phyloP scores from a whole-genome alignment of 1,140 invertebrate genomes.

The Ceratina australensis region DNA sequence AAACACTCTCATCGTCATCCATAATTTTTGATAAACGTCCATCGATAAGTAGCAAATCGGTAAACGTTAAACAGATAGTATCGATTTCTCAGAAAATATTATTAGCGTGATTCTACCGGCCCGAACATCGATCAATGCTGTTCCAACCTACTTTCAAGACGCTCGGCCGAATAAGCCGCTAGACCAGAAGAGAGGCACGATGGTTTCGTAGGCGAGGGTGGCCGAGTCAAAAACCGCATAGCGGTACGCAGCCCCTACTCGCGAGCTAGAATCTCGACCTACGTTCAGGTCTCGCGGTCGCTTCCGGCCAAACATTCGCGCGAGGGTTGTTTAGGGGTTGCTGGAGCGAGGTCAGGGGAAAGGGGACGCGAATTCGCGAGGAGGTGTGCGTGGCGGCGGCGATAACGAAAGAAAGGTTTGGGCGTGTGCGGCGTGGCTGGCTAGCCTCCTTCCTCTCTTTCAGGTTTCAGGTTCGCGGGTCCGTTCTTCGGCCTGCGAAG shows the following conservation, averaged over 20 bases:
- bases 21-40: too few species aligned
- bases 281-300: slow-evolving; percentile 50
- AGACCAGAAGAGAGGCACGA: too few species aligned
- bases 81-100: too few species aligned
- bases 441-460: slow-evolving; percentile 6
- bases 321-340: neutral
- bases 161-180: too few species aligned
- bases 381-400: neutral
- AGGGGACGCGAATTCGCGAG: slow-evolving; percentile 16
- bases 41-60: too few species aligned
- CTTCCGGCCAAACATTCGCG: slow-evolving; percentile 49
- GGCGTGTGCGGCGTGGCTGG: slow-evolving; percentile 44
- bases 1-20: too few species aligned
- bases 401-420: slow-evolving; percentile 45
- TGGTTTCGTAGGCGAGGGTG: too few species aligned
- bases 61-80: too few species aligned
- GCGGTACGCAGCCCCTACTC: slow-evolving; percentile 3
- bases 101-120: too few species aligned
- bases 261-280: slow-evolving; percentile 57
- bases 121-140: too few species aligned
- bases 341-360: neutral
- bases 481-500: slow-evolving; percentile 42
- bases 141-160: too few species aligned
- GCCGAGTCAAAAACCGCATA: slow-evolving; percentile 26
- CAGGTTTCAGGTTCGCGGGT: slow-evolving; percentile 28